These are phyloP conservation scores for Neolamprologus variostigma DNA, from an alignment of 2,113 vertebrate genomes.

Conservation along the genomic window DNA sequence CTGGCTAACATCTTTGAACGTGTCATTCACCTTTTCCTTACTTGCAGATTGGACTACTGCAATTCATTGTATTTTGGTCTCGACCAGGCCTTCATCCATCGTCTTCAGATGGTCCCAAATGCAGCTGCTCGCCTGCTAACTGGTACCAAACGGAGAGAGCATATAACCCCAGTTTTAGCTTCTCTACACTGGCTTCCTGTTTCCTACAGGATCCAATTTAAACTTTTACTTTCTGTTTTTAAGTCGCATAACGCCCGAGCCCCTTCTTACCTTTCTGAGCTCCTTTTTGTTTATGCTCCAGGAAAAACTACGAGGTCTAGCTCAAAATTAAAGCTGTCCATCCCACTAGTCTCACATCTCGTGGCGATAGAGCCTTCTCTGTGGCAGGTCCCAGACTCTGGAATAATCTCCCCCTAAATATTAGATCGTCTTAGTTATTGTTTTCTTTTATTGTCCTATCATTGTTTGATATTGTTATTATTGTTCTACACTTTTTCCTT, in stretches of 20 bases:
- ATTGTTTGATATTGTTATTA: neutral
- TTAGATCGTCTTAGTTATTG: neutral
- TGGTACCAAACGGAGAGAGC: neutral
- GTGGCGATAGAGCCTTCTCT: neutral
- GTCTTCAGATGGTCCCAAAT: no score
- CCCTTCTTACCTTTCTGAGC: fast-evolving
- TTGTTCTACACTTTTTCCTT: neutral
- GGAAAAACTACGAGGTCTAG: neutral
- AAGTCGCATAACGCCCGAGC: fast-evolving
- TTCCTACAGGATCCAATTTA: neutral
- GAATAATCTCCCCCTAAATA: neutral
- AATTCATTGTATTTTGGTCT: no score
- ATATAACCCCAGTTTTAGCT: neutral
- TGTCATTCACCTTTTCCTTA: no score
- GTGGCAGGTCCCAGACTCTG: neutral
- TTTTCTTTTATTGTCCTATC: neutral
- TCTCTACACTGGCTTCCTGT: neutral
- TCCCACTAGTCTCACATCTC: fast-evolving
- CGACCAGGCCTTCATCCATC: no score
- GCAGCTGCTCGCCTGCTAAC: no score
- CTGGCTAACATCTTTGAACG: fast-evolving
- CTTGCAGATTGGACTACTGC: fast-evolving
- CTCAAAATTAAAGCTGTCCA: neutral
- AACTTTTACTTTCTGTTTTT: neutral
- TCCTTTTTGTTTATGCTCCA: neutral